Conservation (phyloP, 2,888 invertebrate genomes). For the Chymomyza procnemis region DNA sequence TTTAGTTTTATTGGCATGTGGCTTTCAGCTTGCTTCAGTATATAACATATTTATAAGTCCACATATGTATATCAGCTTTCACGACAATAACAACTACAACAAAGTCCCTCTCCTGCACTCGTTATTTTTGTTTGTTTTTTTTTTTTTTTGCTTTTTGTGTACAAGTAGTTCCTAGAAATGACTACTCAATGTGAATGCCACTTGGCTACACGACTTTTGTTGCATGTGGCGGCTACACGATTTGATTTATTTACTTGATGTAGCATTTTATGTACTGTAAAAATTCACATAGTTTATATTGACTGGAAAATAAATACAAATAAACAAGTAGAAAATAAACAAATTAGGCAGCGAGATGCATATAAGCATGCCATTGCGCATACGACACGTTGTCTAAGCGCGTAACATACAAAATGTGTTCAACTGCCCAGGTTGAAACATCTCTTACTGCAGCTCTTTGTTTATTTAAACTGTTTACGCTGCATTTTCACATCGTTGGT, state of each 20-base stretch:
- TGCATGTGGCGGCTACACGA: slow-evolving; percentile 33
- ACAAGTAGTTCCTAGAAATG: slow-evolving; percentile 21
- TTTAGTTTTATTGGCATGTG: neutral
- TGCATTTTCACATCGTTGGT: slow-evolving; percentile 59
- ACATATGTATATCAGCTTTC: neutral
- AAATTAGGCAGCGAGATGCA: slow-evolving; percentile 39
- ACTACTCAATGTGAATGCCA: neutral
- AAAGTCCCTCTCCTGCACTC: neutral
- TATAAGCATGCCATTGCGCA: slow-evolving; percentile 37
- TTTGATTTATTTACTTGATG: slow-evolving; percentile 66
- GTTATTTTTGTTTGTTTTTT: slow-evolving; percentile 27
- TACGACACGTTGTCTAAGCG: slow-evolving; percentile 56
- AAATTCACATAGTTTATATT: slow-evolving; percentile 77
- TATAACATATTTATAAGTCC: neutral
- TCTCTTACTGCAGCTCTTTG: slow-evolving; percentile 33
- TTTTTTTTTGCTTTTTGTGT: slow-evolving; percentile 23
- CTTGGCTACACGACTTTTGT: slow-evolving; percentile 13
- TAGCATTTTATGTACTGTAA: slow-evolving; percentile 65
- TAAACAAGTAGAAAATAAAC: slow-evolving; percentile 74
- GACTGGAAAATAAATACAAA: slow-evolving; percentile 78
- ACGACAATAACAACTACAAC: neutral
- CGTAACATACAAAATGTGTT: slow-evolving; percentile 43
- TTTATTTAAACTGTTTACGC: slow-evolving; percentile 63
- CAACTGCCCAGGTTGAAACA: slow-evolving; percentile 13
- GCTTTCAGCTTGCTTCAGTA: neutral